phyloP scores from a whole-genome alignment of 2,113 vertebrate genomes.

The Psophia crepitans region DNA sequence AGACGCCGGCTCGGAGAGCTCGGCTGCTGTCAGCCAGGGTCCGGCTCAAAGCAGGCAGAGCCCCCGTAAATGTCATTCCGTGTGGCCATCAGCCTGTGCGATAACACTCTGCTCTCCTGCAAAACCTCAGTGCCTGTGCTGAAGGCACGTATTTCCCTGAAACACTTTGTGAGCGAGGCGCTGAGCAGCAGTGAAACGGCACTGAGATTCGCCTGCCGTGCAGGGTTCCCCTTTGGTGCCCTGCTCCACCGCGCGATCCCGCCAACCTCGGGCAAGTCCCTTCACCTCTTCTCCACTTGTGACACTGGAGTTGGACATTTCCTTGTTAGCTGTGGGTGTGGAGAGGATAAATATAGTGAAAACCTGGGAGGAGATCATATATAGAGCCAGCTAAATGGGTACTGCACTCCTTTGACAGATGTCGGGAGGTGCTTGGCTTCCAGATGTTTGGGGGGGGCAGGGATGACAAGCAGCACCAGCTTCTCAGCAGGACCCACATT shows the following conservation, averaged over 20 bases:
- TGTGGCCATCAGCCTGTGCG: fast-evolving
- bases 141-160: background rate
- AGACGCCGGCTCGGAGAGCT: background rate
- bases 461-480: background rate
- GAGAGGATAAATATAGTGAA: background rate
- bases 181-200: background rate
- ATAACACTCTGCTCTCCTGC: background rate
- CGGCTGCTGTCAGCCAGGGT: fast-evolving
- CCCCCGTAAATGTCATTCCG: background rate
- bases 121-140: background rate
- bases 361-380: background rate
- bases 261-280: background rate
- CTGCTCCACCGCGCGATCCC: fast-evolving
- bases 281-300: background rate
- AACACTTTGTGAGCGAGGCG: background rate
- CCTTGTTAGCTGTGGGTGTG: background rate
- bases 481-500: background rate
- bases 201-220: background rate
- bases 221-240: background rate
- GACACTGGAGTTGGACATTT: background rate
- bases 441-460: background rate
- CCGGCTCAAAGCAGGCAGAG: background rate
- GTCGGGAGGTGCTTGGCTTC: background rate
- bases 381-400: background rate
- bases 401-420: background rate